These are phyloP conservation scores for Sciaenops ocellatus DNA, from an alignment of 2,797 vertebrate genomes.

Conservation along the genomic window DNA sequence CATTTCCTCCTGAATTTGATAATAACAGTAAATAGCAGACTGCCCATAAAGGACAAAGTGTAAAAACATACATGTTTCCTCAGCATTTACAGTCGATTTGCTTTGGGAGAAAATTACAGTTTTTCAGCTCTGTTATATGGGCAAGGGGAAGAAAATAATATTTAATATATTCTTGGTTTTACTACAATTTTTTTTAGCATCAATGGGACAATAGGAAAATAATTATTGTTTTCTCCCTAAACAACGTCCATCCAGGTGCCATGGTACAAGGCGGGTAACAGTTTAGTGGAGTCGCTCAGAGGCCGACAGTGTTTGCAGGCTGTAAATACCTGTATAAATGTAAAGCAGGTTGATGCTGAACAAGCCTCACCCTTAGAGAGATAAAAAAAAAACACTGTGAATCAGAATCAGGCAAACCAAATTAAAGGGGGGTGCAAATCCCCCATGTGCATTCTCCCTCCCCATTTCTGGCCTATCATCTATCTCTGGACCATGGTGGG, in stretches of 20 bases:
- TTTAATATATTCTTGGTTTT: not conserved
- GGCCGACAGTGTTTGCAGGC: slow-evolving; percentile 12
- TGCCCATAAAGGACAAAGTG: not conserved
- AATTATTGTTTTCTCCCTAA: slow-evolving; percentile 1
- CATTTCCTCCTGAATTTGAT: slow-evolving; percentile 11
- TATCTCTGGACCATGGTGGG: slow-evolving; percentile 83
- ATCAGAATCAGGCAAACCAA: slow-evolving; percentile 79
- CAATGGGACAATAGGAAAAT: not conserved
- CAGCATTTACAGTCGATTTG: not conserved
- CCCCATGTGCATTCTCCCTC: slow-evolving; percentile 69
- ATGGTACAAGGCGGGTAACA: not conserved
- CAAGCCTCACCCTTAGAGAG: slow-evolving; percentile 43
- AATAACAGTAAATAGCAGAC: slow-evolving; percentile 10
- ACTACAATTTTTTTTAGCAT: not conserved
- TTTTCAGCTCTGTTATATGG: not conserved
- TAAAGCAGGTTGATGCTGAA: slow-evolving; percentile 57
- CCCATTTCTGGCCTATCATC: slow-evolving; percentile 81
- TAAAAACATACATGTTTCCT: slow-evolving; percentile 9
- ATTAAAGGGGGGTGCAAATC: slow-evolving; percentile 78
- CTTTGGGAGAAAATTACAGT: not conserved
- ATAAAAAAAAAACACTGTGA: slow-evolving; percentile 58
- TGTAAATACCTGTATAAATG: slow-evolving; percentile 72
- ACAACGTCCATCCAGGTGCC: not conserved
- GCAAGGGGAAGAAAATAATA: not conserved
- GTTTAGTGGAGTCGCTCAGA: not conserved